A percentile compares a stretch with the other conserved stretches of the same genome.
Evolutionary conservation across 2,888 invertebrate genomes (phyloP).

Genomic region (Meteorus cinctellus): DNA sequence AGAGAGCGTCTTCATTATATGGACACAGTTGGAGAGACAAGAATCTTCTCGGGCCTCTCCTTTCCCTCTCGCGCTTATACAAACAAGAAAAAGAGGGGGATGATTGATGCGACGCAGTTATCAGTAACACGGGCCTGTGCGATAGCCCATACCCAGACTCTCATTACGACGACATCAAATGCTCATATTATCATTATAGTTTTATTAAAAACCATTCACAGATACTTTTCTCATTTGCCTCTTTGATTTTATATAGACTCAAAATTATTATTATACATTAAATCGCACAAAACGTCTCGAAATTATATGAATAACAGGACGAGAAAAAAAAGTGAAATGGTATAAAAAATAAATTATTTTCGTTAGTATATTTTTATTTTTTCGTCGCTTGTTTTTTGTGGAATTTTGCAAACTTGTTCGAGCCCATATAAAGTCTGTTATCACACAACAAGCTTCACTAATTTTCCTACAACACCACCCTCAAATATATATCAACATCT

Average conservation of each 20-base stretch:
- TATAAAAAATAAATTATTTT: conserved; percentile 5
- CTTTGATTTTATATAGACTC: background rate
- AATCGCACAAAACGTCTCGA: background rate
- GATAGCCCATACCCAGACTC: conserved; percentile 57
- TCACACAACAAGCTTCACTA: conserved; percentile 60
- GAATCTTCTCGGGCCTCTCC: conserved; percentile 31
- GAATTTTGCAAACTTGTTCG: conserved; percentile 50
- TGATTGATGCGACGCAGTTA: conserved; percentile 58
- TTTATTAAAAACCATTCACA: conserved; percentile 67
- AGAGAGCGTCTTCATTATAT: conserved; percentile 30
- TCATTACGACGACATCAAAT: conserved; percentile 71
- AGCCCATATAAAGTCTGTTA: conserved; percentile 57
- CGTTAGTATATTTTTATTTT: background rate
- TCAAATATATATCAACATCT: conserved; percentile 54
- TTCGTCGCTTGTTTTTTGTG: conserved; percentile 29
- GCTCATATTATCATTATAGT: conserved; percentile 71
- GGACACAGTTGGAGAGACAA: conserved; percentile 24
- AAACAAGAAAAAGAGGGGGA: conserved; percentile 45
- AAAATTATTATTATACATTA: background rate
- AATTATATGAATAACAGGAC: background rate
- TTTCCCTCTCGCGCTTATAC: conserved; percentile 34
- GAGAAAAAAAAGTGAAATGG: background rate
- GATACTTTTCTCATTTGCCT: conserved; percentile 32
- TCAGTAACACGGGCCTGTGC: conserved; percentile 60
- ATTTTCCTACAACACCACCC: conserved; percentile 51